Conservation (phyloP, 2,888 invertebrate genomes). For the Philonicus albiceps region DNA sequence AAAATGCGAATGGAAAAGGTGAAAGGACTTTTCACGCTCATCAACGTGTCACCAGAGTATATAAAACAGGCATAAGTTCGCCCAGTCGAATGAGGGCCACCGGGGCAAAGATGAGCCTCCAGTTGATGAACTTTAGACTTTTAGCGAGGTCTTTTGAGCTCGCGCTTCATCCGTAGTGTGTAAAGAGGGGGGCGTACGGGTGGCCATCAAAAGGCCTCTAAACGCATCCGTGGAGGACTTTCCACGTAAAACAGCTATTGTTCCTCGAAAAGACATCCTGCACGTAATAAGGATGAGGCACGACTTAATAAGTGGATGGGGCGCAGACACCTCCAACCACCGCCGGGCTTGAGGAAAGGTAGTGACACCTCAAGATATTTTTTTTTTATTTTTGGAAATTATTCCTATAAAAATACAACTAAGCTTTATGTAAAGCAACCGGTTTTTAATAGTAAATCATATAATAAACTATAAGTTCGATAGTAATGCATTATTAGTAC, state of each 20-base stretch:
- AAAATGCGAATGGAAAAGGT: conserved; percentile 16
- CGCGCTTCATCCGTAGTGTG: not conserved
- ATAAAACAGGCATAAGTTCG: not conserved
- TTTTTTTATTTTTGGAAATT: not conserved
- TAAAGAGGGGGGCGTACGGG: not conserved
- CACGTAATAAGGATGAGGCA: not conserved
- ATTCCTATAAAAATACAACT: not conserved
- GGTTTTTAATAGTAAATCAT: too few relatives aligned
- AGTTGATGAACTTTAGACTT: not conserved
- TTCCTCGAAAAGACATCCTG: not conserved
- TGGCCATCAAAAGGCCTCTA: not conserved
- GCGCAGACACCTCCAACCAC: not conserved
- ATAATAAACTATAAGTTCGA: too few relatives aligned
- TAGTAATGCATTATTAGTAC: too few relatives aligned
- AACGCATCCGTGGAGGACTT: not conserved
- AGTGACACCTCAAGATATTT: too few relatives aligned
- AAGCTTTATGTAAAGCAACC: too few relatives aligned
- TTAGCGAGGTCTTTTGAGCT: not conserved
- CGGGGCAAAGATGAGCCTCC: not conserved
- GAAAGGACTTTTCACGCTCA: not conserved
- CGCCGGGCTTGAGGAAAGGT: too few relatives aligned
- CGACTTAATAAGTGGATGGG: not conserved
- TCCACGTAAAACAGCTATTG: not conserved
- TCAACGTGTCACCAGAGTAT: not conserved
- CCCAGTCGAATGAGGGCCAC: not conserved